Base-by-base conservation (phyloP, 2,888 invertebrate species). In the Taenaris catops region DNA sequence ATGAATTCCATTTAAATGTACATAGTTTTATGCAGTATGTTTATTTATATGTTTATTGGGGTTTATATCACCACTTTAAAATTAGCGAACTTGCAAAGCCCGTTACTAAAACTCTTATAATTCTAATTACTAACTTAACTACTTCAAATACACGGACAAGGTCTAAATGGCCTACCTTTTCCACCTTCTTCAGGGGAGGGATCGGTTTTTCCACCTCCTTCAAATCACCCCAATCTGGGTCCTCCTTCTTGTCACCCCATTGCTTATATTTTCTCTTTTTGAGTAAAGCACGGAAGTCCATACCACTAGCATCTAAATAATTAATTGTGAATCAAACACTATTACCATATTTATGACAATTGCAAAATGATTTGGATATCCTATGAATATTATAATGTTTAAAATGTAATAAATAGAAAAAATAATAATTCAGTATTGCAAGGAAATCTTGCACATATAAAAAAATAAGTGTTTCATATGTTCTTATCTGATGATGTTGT, bases 261-360 rank as follows among this genome's bases (percentile, higher is more conserved):
- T 96, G 95, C 59, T 94, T 94, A 75, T 97, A 97, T 84, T 96
- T 96, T 63, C 96, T 93, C 89, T 97, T 98, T 86, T 97, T 98
- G 58, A 99, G 90, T 94, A 99, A 94, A 46, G 97, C 93, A 84
- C 99, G 93, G 94, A 99, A 99, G 87, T 99, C 99, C 94, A 99
- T 95, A 52, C 97, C 97, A 84, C 97, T 97, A 48, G 98, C 93
- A 88, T 97, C 98, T 95, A 4, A 14, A 14, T 14, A 3, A 14
- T 14, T n/a, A n/a, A n/a, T n/a, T n/a, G n/a, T n/a, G n/a, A n/a
- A n/a, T n/a, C n/a, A n/a, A n/a, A n/a, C n/a, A n/a, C n/a, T n/a
- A n/a, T n/a, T n/a, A n/a, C n/a, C n/a, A n/a, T n/a, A n/a, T n/a
- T n/a, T n/a, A n/a, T n/a, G n/a, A n/a, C n/a, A n/a, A n/a, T n/a